Conservation (phyloP, 92 coral and sea anemone species). For the Pocillopora meandrina region DNA sequence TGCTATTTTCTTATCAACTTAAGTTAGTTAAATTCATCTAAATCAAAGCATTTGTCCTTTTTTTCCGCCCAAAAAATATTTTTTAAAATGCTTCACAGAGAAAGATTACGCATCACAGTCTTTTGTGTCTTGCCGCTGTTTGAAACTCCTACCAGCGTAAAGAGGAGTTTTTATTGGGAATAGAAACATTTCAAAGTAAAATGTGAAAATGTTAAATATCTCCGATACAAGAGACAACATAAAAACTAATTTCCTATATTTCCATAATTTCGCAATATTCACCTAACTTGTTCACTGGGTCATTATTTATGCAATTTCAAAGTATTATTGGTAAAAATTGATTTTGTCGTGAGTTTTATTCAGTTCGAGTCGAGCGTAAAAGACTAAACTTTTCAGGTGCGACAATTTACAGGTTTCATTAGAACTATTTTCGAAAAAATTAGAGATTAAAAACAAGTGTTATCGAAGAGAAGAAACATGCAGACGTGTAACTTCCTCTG, state of each 20-base stretch:
- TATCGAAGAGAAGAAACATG: too few relatives aligned
- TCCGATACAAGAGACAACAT: not conserved
- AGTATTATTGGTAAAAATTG: not conserved
- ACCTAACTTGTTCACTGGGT: constrained; percentile 7
- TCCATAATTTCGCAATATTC: not conserved
- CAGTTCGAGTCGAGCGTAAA: not conserved
- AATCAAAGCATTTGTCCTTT: not conserved
- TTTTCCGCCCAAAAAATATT: not conserved
- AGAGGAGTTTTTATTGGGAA: not conserved
- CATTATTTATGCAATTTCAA: not conserved
- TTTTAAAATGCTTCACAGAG: not conserved
- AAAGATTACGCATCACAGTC: not conserved
- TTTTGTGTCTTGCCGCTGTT: not conserved
- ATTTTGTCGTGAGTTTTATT: not conserved
- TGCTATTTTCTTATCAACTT: not conserved
- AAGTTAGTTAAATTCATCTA: not conserved
- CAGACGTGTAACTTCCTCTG: too few relatives aligned
- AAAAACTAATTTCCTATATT: constrained; percentile 26
- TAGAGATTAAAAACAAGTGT: not conserved
- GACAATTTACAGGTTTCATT: not conserved
- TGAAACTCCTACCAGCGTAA: not conserved
- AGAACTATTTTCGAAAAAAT: not conserved
- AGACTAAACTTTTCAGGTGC: not conserved
- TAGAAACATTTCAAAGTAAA: not conserved
- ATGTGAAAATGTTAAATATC: not conserved